Evolutionary conservation across 2,888 invertebrate genomes (phyloP).

Genomic region (Pyrrhosoma nymphula): DNA sequence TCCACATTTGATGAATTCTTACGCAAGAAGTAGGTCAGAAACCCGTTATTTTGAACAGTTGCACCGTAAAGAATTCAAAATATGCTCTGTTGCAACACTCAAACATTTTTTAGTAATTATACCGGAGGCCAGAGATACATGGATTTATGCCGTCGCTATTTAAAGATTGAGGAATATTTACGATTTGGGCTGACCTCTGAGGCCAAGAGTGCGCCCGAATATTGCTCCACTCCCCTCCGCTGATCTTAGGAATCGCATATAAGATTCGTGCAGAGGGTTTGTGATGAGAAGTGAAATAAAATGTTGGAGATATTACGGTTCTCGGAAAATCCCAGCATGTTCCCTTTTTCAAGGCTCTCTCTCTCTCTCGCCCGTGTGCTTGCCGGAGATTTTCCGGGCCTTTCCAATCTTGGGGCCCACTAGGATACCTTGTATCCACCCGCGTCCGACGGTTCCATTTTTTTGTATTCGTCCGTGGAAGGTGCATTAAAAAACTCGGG

Average conservation of each 20-base stretch:
- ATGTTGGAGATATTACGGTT: background rate
- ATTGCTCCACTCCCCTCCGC: background rate
- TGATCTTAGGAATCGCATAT: background rate
- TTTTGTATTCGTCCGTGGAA: background rate
- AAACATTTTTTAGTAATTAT: too few relatives aligned
- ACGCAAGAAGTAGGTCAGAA: too few relatives aligned
- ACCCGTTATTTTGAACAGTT: too few relatives aligned
- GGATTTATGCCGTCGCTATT: too few relatives aligned
- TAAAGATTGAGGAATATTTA: too few relatives aligned
- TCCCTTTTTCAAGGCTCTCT: background rate
- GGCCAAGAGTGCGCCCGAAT: too few relatives aligned
- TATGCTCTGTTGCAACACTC: too few relatives aligned
- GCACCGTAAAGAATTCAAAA: too few relatives aligned
- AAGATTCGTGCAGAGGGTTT: background rate
- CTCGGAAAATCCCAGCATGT: background rate
- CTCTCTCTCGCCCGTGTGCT: too few relatives aligned
- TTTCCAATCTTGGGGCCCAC: background rate
- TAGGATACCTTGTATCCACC: background rate
- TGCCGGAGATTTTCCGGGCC: background rate
- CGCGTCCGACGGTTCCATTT: background rate
- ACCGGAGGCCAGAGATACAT: too few relatives aligned
- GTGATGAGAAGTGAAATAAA: background rate
- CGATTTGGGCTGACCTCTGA: too few relatives aligned
- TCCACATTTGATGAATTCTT: too few relatives aligned
- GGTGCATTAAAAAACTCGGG: background rate